Evolutionary conservation across 2,113 vertebrate species (phyloP).

Genomic region (Pseudolaguvia tuberculata): DNA sequence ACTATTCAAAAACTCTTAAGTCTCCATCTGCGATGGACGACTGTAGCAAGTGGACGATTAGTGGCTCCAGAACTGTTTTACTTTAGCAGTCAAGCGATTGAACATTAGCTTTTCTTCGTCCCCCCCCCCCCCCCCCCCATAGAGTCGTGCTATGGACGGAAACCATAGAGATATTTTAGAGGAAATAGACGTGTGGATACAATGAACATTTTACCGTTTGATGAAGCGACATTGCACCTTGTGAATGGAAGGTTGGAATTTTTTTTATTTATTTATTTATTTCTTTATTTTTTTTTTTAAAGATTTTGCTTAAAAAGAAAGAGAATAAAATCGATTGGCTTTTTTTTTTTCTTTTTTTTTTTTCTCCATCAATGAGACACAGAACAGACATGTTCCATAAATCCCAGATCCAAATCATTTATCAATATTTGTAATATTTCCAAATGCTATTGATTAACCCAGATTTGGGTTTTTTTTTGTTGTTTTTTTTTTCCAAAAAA

Average conservation of each 20-base stretch:
- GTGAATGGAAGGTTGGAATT: conserved; percentile 28
- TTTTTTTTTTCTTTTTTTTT: conserved; percentile 44
- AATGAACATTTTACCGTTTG: conserved; percentile 40
- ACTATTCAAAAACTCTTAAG: conserved; percentile 42
- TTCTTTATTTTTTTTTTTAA: too few species aligned
- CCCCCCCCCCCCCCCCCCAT: conserved; percentile 64
- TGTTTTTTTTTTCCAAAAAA: conserved; percentile 23
- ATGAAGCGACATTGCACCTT: conserved; percentile 45
- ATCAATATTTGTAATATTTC: conserved; percentile 46
- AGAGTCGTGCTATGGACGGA: conserved; percentile 55
- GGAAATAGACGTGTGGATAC: conserved; percentile 44
- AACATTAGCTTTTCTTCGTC: conserved; percentile 55
- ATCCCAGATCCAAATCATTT: conserved; percentile 38
- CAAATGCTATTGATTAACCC: conserved; percentile 44
- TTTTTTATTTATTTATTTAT: background rate
- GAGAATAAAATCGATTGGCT: conserved; percentile 40
- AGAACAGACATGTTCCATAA: conserved; percentile 36
- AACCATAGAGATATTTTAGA: conserved; percentile 50
- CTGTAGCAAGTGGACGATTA: conserved; percentile 42
- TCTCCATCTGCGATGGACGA: conserved; percentile 29
- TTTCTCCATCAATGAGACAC: conserved; percentile 43
- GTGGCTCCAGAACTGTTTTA: conserved; percentile 74
- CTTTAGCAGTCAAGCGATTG: conserved; percentile 58
- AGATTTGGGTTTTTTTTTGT: conserved; percentile 39
- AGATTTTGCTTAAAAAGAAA: conserved; percentile 37